These are phyloP conservation scores for Oreochromis grahami DNA, from an alignment of 2,797 vertebrate genomes.

Conservation along the genomic window DNA sequence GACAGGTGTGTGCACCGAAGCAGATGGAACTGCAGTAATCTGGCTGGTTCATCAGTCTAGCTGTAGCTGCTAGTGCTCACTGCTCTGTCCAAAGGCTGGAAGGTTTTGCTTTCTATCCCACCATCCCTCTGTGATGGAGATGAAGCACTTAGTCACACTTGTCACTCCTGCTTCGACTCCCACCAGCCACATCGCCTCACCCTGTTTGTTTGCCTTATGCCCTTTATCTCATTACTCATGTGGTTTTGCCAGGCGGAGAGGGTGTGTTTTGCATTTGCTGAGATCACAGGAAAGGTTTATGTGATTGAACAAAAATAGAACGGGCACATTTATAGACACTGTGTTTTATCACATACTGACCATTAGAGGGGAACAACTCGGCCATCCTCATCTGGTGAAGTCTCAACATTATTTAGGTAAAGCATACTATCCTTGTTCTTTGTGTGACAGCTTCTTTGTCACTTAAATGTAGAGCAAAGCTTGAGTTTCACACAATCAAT, in stretches of 20 bases:
- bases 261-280: constrained; percentile 38
- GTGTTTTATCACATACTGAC: constrained; percentile 6
- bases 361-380: constrained; percentile 18
- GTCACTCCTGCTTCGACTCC: neutral
- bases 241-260: constrained; percentile 14
- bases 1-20: neutral
- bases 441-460: neutral
- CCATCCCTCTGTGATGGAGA: neutral
- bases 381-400: neutral
- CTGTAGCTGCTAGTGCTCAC: neutral
- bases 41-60: neutral
- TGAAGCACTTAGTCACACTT: neutral
- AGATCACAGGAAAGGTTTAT: constrained; percentile 50
- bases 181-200: neutral
- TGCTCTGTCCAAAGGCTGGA: neutral
- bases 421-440: neutral
- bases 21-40: neutral
- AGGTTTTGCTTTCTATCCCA: neutral
- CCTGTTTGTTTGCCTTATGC: constrained; percentile 32
- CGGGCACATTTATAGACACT: constrained; percentile 35
- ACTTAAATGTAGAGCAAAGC: neutral
- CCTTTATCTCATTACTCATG: constrained; percentile 57
- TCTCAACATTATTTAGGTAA: neutral
- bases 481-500: neutral
- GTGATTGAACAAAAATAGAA: constrained; percentile 50